Evolutionary conservation across 2,888 invertebrate species (phyloP).

Genomic region (Apomyelois bistriatella): DNA sequence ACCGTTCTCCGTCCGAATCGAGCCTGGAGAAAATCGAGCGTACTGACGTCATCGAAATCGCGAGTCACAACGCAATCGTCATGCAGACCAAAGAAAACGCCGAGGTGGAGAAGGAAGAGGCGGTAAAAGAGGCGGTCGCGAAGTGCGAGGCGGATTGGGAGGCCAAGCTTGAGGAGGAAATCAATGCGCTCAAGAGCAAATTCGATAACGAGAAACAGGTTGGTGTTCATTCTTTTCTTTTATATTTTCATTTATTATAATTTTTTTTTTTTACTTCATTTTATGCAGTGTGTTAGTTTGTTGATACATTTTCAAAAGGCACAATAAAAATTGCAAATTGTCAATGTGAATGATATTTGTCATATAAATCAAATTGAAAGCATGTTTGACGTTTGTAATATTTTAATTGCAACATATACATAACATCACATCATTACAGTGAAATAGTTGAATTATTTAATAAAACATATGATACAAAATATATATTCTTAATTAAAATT

Average conservation of each 20-base stretch:
- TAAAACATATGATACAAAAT: too few relatives aligned
- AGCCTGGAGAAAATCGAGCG: slow-evolving; percentile 88
- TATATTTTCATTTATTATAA: background rate
- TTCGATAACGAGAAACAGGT: slow-evolving; percentile 79
- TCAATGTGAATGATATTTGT: too few relatives aligned
- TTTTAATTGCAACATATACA: too few relatives aligned
- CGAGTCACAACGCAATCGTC: slow-evolving; percentile 83
- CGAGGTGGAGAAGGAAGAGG: slow-evolving; percentile 79
- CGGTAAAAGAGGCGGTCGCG: slow-evolving; percentile 68
- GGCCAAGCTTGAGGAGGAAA: slow-evolving; percentile 62
- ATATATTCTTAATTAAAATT: too few relatives aligned
- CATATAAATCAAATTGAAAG: too few relatives aligned
- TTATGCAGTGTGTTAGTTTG: too few relatives aligned
- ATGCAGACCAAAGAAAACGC: slow-evolving; percentile 84
- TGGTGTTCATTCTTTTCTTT: slow-evolving; percentile 6
- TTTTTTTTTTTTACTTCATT: background rate
- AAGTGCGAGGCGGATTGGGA: slow-evolving; percentile 82
- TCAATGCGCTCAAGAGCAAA: slow-evolving; percentile 56
- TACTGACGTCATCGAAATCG: slow-evolving; percentile 81
- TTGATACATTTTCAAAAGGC: too few relatives aligned
- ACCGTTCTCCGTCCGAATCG: slow-evolving; percentile 87
- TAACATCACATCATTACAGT: too few relatives aligned
- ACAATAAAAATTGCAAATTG: too few relatives aligned
- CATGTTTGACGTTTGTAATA: too few relatives aligned
- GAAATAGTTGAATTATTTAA: too few relatives aligned